A percentile compares a stretch with the other conserved stretches of the same genome.
phyloP scores from a whole-genome alignment of 2,113 vertebrate species.

The Limanda limanda region DNA sequence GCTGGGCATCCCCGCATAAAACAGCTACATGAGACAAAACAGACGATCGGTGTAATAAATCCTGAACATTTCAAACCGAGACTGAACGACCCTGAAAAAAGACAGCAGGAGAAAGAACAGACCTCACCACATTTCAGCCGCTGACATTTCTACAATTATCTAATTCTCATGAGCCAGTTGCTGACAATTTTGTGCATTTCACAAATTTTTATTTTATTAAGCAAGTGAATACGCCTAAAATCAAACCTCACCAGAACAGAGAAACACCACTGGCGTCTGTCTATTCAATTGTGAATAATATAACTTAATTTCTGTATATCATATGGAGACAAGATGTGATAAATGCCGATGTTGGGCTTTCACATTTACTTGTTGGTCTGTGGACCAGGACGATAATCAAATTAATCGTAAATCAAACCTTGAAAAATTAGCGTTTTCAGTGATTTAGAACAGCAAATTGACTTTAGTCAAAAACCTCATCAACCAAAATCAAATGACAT shows the following conservation, averaged over 20 bases:
- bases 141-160: conserved; percentile 43
- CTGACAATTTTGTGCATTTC: conserved; percentile 39
- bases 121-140: conserved; percentile 36
- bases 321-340: background rate
- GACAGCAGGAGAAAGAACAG: conserved; percentile 44
- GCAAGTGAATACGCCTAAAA: background rate
- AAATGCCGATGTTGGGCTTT: background rate
- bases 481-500: background rate
- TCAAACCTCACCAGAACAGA: background rate
- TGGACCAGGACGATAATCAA: too few species aligned
- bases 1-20: background rate
- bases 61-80: too few species aligned
- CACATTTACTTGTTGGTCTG: background rate
- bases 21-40: conserved; percentile 35
- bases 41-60: conserved; percentile 24
- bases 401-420: too few species aligned
- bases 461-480: background rate
- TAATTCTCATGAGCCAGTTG: conserved; percentile 1
- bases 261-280: background rate
- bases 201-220: conserved; percentile 6
- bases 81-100: background rate
- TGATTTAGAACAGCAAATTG: too few species aligned
- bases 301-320: background rate
- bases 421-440: too few species aligned
- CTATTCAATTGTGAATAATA: background rate